Evolutionary conservation across 2,888 invertebrate genomes (phyloP).

Genomic region (Spisula solida): DNA sequence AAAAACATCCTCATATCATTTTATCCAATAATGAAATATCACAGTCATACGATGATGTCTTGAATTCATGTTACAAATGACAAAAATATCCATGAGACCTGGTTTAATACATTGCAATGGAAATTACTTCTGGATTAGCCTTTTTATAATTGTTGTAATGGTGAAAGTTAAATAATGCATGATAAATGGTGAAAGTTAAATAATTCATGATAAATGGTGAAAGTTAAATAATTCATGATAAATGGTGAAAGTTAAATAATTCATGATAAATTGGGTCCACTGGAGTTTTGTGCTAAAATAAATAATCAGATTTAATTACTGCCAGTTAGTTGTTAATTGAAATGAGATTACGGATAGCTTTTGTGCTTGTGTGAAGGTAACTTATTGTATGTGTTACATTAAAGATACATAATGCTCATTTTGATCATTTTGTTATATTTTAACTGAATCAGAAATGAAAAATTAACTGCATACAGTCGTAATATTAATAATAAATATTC

Average conservation of each 20-base stretch:
- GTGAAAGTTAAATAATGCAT: background rate
- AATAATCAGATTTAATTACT: too few species aligned
- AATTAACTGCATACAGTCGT: too few species aligned
- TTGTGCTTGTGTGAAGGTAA: too few species aligned
- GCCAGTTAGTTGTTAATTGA: too few species aligned
- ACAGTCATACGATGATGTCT: background rate
- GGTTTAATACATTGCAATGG: background rate
- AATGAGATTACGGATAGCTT: too few species aligned
- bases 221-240: background rate
- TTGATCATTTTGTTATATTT: too few species aligned
- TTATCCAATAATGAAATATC: constrained; percentile 22
- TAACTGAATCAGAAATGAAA: too few species aligned
- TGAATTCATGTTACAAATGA: constrained; percentile 1
- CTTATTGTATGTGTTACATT: too few species aligned
- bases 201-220: background rate
- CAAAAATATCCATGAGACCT: background rate
- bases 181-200: background rate
- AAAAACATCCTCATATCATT: background rate
- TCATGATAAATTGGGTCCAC: background rate
- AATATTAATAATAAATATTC: too few species aligned
- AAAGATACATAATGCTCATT: too few species aligned
- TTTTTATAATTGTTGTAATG: background rate
- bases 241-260: background rate
- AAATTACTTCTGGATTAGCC: background rate
- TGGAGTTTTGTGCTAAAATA: background rate